Base-by-base conservation (phyloP, 2,888 invertebrate genomes). In the Globia sparganii region DNA sequence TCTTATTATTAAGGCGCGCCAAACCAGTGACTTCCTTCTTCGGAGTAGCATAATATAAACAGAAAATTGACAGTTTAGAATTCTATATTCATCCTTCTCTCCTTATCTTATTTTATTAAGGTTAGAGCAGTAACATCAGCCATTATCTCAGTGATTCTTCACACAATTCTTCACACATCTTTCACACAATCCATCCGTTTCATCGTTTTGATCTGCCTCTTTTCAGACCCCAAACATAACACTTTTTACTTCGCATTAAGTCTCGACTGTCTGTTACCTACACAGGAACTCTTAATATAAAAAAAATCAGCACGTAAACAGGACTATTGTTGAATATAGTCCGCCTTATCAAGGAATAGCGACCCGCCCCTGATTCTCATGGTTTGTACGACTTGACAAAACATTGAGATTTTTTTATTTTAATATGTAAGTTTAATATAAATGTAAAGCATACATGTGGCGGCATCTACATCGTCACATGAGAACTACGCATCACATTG, bases 1-100 rank as follows among this genome's bases (percentile, higher is more conserved):
- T 78, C 87, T 86, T 86, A 72, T 80, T 85, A 68, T 82, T 66
- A 66, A 28, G 21, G 18, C 34, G 18, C 43, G 46, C 25, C 37
- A 72, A 72, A 56, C 28, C 53, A 62, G 34, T n/a, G 61, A 53
- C 34, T 77, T 83, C 31, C 25, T 31, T 40, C 25, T 72, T 34
- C 53, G 13, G 18, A 25, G 31, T 46, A 25, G 72, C 72, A 62
- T 65, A 56, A 78, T 69, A 78, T 59, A 71, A 40, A 59, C 31
- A 34, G 31, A 37, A 53, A 64, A 75, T 46, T 62, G 67, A 58
- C 28, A 62, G 66, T 61, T 65, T 74, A 58, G 58, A 81, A 49
- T 81, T 64, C n/a, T n/a, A 49, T 73, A 58, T 64, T 5, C n/a
- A 64, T 56, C 25, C 9, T 58, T 43, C 40, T 34, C 1, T n/a